Conservation (phyloP, 2,113 vertebrate genomes). For the Scytalopus superciliaris region DNA sequence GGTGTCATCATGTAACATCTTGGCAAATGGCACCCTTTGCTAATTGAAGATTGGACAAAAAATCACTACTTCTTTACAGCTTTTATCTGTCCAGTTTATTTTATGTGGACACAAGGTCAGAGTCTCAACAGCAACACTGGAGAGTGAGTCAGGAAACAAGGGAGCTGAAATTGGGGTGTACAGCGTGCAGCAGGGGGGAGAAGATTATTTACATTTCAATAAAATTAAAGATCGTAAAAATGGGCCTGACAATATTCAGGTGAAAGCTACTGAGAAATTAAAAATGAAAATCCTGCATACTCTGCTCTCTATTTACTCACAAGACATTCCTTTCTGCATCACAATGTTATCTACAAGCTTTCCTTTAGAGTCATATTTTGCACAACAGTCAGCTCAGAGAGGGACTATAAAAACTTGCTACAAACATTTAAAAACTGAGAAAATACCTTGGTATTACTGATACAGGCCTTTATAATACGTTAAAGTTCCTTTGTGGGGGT, state of each 20-base stretch:
- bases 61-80: background rate
- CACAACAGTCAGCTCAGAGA: background rate
- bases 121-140: background rate
- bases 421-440: background rate
- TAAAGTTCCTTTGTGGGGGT: background rate
- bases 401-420: background rate
- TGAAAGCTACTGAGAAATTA: background rate
- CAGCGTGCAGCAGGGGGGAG: too few species aligned
- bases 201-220: background rate
- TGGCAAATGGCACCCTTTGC: background rate
- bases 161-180: background rate
- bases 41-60: background rate
- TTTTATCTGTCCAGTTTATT: background rate
- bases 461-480: background rate
- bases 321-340: background rate
- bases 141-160: background rate
- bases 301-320: background rate
- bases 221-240: background rate
- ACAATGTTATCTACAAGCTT: background rate
- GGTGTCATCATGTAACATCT: background rate
- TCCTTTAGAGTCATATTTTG: background rate
- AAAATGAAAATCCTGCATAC: background rate
- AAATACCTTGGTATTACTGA: background rate
- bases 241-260: background rate
- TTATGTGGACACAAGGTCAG: background rate